These are phyloP conservation scores for Lepisosteus oculatus DNA, from an alignment of 2,113 vertebrate genomes.

Conservation along the genomic window DNA sequence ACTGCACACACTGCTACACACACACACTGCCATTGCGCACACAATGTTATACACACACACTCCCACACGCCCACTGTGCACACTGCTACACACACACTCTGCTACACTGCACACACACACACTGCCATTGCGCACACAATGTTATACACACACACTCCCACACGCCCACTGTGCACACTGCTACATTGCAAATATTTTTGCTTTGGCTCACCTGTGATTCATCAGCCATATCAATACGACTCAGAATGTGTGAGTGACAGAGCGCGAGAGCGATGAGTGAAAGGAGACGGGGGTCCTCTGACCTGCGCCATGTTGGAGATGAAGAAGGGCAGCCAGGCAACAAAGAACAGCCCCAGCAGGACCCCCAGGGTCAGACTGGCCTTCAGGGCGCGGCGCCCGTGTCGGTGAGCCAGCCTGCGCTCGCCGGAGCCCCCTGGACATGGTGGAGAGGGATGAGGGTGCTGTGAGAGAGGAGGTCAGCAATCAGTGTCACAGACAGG, in stretches of 20 bases:
- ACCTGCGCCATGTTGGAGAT: constrained; percentile 90
- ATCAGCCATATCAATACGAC: too few relatives aligned
- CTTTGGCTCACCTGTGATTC: too few relatives aligned
- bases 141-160: background rate
- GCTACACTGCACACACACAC: background rate
- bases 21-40: background rate
- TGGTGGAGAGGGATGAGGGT: constrained; percentile 9
- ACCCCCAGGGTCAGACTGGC: constrained; percentile 92
- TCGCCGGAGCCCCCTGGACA: constrained; percentile 64
- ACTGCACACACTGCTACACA: background rate
- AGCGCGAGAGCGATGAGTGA: constrained; percentile 22
- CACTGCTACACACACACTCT: background rate
- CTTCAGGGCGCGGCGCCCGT: constrained; percentile 88
- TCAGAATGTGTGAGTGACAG: too few relatives aligned
- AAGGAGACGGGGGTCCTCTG: constrained; percentile 31
- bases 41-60: background rate
- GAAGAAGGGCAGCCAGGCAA: constrained; percentile 94
- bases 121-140: background rate
- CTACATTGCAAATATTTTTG: too few relatives aligned
- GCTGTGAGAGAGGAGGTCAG: background rate
- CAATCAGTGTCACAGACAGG: too few relatives aligned
- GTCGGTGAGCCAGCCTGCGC: constrained; percentile 78
- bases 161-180: background rate
- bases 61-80: background rate
- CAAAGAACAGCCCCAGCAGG: constrained; percentile 91